These are phyloP conservation scores for Melinaea marsaeus DNA, from an alignment of 2,888 invertebrate species.

Conservation along the genomic window DNA sequence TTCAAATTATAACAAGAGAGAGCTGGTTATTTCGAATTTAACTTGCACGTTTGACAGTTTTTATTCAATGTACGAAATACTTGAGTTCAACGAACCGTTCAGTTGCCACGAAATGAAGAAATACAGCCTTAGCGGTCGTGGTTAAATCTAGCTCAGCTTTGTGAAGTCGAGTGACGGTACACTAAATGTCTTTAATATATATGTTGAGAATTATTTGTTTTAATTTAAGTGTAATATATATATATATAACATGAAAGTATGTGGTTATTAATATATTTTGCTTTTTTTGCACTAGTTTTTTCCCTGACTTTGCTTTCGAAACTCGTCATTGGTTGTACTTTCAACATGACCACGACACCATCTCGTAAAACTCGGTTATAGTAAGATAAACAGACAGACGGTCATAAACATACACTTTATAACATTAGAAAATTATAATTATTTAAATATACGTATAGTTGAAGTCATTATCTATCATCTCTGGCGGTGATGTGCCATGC, in stretches of 20 bases:
- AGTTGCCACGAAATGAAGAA: slow-evolving; percentile 37
- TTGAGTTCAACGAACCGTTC: slow-evolving; percentile 36
- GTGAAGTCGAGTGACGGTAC: slow-evolving; percentile 32
- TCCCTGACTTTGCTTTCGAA: too few relatives aligned
- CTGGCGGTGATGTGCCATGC: not conserved
- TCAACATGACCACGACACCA: too few relatives aligned
- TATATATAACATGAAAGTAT: too few relatives aligned
- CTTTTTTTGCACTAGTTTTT: too few relatives aligned
- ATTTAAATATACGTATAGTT: not conserved
- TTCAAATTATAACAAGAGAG: not conserved
- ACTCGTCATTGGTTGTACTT: too few relatives aligned
- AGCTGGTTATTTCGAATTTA: not conserved
- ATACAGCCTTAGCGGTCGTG: slow-evolving; percentile 35
- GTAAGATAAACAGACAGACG: too few relatives aligned
- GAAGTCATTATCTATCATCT: not conserved
- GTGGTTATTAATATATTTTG: too few relatives aligned
- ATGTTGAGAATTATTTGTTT: too few relatives aligned
- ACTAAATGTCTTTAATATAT: slow-evolving; percentile 7
- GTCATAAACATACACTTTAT: too few relatives aligned
- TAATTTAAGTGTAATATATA: too few relatives aligned
- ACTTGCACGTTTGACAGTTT: slow-evolving; percentile 5
- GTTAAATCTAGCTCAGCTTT: slow-evolving; percentile 34
- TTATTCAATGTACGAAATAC: slow-evolving; percentile 24
- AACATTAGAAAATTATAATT: not conserved
- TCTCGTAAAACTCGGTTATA: too few relatives aligned